Evolutionary conservation across 2,113 vertebrate species (phyloP), one percentile per base, ranked within the genome.

Genomic region (Cephalopterus ornatus): DNA sequence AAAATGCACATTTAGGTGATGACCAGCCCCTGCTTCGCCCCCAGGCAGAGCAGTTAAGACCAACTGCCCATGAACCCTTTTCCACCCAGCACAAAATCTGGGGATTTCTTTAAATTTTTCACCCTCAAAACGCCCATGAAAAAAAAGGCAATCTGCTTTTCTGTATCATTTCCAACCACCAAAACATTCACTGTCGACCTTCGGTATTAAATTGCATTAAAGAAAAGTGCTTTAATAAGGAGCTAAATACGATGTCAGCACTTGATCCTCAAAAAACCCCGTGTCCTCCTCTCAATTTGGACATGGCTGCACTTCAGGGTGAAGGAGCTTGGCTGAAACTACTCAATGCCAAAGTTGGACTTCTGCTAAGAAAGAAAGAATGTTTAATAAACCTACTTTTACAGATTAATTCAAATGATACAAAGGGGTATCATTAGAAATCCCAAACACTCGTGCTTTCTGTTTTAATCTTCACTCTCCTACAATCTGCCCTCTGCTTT

Each of bases 401-500:
- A 13, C 41, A 49, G 53, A 56, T 52, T 30, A 14, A 50, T 16
- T 50, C 3, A 2, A 37, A 12, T 0, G 24, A 50, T 12, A 56
- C 44, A 5, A 50, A 86, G 67, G 53, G 1, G 0, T 9, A 11
- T 13, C 19, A 1, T 4, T 2, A 39, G 72, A 72, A 72, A 80
- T 12, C 50, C 46, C 77, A 9, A 62, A 18, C 13, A 10, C 21
- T 11, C 5, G 0, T 0, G 1, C 44, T 49, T 70, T 9, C 5
- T 0, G 33, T 47, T 66, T 91, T 20, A 58, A 77, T 26, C 41
- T 77, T 15, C 32, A 2, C 4, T 21, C 47, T 61, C 21, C 11
- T 33, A 3, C 26, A n/a, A 62, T 20, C 22, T 30, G 41, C 65
- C 52, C 47, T 74, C 61, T n/a, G 66, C 66, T 61, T 85, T 63